These are phyloP conservation scores for Chlorops oryzae DNA, from an alignment of 1,140 invertebrate genomes.

Conservation along the genomic window DNA sequence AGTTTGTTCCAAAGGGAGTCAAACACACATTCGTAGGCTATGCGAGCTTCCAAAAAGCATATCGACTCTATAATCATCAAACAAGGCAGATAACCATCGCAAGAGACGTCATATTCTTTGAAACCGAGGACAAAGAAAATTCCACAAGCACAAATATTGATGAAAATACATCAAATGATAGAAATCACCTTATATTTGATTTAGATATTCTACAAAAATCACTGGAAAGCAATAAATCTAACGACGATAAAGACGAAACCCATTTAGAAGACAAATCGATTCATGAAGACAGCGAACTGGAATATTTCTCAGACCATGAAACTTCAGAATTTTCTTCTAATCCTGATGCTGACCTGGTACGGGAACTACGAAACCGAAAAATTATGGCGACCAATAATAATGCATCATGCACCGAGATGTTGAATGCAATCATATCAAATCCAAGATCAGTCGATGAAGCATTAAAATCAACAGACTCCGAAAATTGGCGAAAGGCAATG, in stretches of 20 bases:
- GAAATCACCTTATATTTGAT: neutral
- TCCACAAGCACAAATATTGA: no score
- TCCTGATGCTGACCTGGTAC: no score
- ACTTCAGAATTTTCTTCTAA: slow-evolving; percentile 4
- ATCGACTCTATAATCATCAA: slow-evolving; percentile 5
- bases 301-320: slow-evolving; percentile 5
- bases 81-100: slow-evolving; percentile 5
- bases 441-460: slow-evolving; percentile 8
- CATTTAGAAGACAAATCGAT: slow-evolving; percentile 1
- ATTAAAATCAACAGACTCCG: slow-evolving; percentile 7
- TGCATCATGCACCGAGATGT: neutral
- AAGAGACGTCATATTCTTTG: slow-evolving; percentile 12
- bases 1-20: slow-evolving; percentile 15
- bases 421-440: slow-evolving; percentile 6
- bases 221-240: neutral
- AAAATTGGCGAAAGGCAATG: slow-evolving; percentile 33
- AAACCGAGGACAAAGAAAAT: no score
- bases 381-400: no score
- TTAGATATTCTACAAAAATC: neutral
- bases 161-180: neutral
- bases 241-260: neutral
- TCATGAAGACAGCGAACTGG: slow-evolving; percentile 4
- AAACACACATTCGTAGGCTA: slow-evolving; percentile 12
- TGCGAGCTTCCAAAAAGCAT: slow-evolving; percentile 2
- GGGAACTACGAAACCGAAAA: no score